phyloP scores from a whole-genome alignment of 2,113 vertebrate species.

The Sclerurus mexicanus region DNA sequence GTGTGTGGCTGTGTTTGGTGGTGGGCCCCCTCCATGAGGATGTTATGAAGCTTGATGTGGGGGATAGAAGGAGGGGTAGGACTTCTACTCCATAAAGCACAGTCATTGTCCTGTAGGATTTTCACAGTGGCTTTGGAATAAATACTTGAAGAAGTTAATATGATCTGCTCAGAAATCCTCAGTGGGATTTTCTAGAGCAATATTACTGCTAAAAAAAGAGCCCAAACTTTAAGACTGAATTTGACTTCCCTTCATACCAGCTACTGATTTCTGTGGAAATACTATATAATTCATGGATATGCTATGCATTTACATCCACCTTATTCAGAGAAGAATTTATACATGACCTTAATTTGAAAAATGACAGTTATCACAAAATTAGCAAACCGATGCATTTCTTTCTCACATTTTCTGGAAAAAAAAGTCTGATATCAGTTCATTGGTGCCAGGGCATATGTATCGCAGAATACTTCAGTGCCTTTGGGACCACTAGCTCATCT shows the following conservation, averaged over 20 bases:
- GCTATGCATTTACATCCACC: background rate
- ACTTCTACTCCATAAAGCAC: background rate
- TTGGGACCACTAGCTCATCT: conserved; percentile 40
- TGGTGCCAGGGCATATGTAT: conserved; percentile 11
- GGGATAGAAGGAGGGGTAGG: background rate
- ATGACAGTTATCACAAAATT: background rate
- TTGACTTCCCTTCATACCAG: background rate
- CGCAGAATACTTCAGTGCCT: conserved; percentile 34
- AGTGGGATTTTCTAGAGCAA: background rate
- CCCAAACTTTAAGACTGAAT: background rate
- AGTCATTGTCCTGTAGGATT: background rate
- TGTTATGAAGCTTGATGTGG: background rate
- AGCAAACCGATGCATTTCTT: background rate
- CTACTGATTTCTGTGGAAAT: background rate
- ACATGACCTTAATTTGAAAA: background rate
- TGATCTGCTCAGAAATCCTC: background rate
- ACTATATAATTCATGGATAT: background rate
- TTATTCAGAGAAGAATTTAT: background rate
- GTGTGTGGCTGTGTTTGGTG: background rate
- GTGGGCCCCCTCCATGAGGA: background rate
- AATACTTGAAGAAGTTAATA: background rate
- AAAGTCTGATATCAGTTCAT: background rate
- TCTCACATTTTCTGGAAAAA: background rate
- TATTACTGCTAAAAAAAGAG: background rate
- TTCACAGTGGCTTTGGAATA: background rate